A percentile compares a stretch with the other conserved stretches of the same genome.
These are phyloP conservation scores for Synodontis membranacea DNA, from an alignment of 2,113 vertebrate species.

Conservation along the genomic window DNA sequence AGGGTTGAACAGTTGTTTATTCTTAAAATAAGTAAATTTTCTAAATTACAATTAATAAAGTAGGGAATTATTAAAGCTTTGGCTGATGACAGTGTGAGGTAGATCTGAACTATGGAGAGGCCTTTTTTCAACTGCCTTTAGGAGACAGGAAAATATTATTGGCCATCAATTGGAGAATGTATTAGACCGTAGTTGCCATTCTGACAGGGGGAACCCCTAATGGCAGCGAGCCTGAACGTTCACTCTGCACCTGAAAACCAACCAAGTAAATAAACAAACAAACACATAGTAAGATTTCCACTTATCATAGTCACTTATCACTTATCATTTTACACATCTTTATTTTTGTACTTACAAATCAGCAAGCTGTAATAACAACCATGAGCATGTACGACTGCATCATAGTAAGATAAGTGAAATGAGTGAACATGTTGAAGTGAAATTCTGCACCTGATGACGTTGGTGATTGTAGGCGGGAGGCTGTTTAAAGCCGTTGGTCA, in stretches of 20 bases:
- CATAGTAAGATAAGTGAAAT: background rate
- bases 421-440: background rate
- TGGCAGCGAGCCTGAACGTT: slow-evolving; percentile 57
- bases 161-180: background rate
- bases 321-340: background rate
- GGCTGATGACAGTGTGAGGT: background rate
- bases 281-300: background rate
- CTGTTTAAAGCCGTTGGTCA: slow-evolving; percentile 52
- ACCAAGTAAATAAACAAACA: background rate
- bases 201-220: slow-evolving; percentile 59
- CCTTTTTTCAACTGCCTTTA: background rate
- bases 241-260: slow-evolving; percentile 54
- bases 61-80: no score
- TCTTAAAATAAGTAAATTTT: background rate
- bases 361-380: background rate
- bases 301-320: no score
- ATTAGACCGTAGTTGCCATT: slow-evolving; percentile 71
- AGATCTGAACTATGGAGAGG: background rate
- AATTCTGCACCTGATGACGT: slow-evolving; percentile 39
- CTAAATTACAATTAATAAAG: background rate
- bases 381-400: background rate
- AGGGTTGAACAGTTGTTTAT: background rate
- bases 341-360: background rate
- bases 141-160: background rate
- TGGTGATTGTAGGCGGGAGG: slow-evolving; percentile 62